Conservation (phyloP, 2,797 vertebrate species). For the Micropoecilia bifurca region DNA sequence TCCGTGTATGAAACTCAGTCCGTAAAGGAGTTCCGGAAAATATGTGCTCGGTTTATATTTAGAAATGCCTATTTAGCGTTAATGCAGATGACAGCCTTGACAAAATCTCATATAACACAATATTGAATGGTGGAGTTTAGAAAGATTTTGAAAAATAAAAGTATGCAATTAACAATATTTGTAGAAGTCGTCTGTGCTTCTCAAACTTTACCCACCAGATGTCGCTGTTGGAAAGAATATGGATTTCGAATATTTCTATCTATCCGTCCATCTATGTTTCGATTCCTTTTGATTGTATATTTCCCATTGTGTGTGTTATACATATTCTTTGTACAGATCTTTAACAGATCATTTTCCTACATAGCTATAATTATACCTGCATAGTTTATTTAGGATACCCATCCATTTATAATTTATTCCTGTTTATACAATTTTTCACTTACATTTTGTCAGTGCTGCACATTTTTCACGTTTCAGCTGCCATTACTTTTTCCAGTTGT, state of each 20-base stretch:
- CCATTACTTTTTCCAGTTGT: neutral
- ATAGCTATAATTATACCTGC: neutral
- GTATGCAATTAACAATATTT: neutral
- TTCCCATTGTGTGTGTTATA: neutral
- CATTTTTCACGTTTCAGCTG: neutral
- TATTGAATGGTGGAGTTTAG: neutral
- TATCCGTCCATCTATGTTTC: neutral
- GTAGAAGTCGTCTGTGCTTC: neutral
- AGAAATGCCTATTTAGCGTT: too few relatives aligned
- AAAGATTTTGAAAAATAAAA: neutral
- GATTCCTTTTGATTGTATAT: neutral
- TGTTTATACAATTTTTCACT: neutral
- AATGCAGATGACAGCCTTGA: neutral
- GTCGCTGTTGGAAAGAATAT: slow-evolving; percentile 43
- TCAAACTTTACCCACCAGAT: slow-evolving; percentile 44
- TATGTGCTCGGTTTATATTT: neutral
- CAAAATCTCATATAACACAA: neutral
- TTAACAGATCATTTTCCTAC: neutral
- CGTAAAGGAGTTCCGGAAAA: slow-evolving; percentile 39
- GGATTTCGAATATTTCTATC: neutral
- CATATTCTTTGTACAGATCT: neutral
- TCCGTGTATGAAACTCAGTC: slow-evolving; percentile 46
- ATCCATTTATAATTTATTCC: neutral
- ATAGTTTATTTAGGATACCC: neutral
- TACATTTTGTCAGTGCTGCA: neutral